A percentile compares a stretch with the other conserved stretches of the same genome.
These are phyloP conservation scores for Syndactyla subalaris DNA, from an alignment of 2,797 vertebrate species.

Conservation along the genomic window DNA sequence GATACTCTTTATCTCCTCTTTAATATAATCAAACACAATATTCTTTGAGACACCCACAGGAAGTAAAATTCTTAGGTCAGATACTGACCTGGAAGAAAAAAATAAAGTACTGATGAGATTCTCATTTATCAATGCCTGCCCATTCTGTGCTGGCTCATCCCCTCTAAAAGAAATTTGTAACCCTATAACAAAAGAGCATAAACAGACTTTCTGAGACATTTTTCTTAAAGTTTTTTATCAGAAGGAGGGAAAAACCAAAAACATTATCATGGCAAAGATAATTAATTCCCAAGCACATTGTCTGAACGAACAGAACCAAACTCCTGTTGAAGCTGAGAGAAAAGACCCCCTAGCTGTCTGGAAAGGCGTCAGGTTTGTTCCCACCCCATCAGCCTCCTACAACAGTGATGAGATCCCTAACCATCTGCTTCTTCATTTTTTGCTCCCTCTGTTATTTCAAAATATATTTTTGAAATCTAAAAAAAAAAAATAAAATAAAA, in stretches of 20 bases:
- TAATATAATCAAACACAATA: not conserved
- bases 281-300: not conserved
- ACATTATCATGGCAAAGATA: not conserved
- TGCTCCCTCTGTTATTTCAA: not conserved
- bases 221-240: not conserved
- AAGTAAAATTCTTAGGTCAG: not conserved
- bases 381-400: not conserved
- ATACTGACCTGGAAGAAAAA: not conserved
- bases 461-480: not conserved
- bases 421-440: not conserved
- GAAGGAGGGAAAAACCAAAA: rapidly evolving
- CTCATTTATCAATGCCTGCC: not conserved
- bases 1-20: not conserved
- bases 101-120: not conserved
- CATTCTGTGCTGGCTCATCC: not conserved
- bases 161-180: not conserved
- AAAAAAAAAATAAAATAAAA: not conserved
- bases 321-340: not conserved
- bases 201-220: not conserved
- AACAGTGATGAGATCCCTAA: rapidly evolving
- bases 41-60: not conserved
- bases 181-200: not conserved
- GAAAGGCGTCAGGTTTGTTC: not conserved
- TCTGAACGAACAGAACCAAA: not conserved
- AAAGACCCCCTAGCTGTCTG: not conserved